Percentiles rank a stretch among this genome's conserved stretches.
Evolutionary conservation across 2,113 vertebrate genomes (phyloP).

Genomic region (Tupaia chinensis): DNA sequence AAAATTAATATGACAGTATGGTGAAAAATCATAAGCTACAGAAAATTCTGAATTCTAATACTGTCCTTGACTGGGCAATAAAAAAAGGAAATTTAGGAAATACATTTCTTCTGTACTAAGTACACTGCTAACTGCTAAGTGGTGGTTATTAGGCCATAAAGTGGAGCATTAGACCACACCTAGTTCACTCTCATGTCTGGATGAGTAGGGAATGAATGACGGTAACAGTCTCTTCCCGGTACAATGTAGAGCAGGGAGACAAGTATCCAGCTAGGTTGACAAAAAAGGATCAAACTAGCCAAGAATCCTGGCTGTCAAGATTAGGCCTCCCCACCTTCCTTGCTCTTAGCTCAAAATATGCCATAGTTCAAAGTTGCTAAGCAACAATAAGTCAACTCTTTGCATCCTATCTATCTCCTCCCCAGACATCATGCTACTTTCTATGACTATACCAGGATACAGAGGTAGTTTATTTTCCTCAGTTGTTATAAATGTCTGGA

Average conservation of each 20-base stretch:
- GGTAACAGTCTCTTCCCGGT: not conserved
- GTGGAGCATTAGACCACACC: not conserved
- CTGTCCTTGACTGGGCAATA: not conserved
- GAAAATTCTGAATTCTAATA: not conserved
- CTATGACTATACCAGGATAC: not conserved
- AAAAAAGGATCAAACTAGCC: not conserved
- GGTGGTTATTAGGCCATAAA: not conserved
- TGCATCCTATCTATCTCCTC: not conserved
- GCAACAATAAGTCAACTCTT: not conserved
- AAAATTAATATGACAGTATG: not conserved
- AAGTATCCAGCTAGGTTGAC: not conserved
- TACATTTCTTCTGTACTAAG: not conserved
- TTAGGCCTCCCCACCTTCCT: not conserved
- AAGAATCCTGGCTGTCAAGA: not conserved
- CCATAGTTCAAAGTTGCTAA: not conserved
- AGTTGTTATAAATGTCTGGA: not conserved
- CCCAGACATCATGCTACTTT: not conserved
- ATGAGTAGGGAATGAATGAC: not conserved
- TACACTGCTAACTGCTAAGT: not conserved
- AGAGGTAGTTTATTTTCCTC: not conserved
- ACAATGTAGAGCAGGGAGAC: not conserved
- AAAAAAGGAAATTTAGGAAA: conserved; percentile 39
- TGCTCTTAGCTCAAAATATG: not conserved
- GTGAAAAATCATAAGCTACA: not conserved
- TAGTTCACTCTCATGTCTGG: not conserved